Evolutionary conservation across 2,113 vertebrate species (phyloP).

Genomic region (Podarcis raffonei): DNA sequence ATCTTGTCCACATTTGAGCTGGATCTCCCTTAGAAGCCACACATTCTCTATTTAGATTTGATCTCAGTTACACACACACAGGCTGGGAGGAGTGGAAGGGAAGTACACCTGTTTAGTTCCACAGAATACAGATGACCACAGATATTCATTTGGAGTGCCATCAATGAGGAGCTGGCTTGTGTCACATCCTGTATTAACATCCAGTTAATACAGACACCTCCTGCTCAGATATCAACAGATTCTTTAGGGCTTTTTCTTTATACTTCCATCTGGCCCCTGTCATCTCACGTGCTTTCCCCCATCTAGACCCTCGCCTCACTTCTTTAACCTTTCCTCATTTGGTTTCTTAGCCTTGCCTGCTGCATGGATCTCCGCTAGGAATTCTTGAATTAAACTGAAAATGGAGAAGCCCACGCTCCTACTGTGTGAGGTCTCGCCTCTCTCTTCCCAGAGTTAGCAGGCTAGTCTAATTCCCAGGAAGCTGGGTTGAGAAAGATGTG

Average conservation of each 20-base stretch:
- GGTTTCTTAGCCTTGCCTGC: not conserved
- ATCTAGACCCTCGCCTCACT: too few species aligned
- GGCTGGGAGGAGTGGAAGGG: not conserved
- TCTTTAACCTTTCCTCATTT: not conserved
- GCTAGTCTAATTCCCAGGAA: slow-evolving; percentile 9
- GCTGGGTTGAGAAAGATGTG: not conserved
- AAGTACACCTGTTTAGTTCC: not conserved
- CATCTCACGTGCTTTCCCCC: not conserved
- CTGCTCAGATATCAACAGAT: not conserved
- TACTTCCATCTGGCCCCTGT: not conserved
- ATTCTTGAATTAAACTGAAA: not conserved
- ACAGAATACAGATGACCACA: not conserved
- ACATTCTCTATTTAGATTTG: not conserved
- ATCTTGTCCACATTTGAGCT: not conserved
- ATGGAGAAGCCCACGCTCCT: not conserved
- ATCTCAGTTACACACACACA: too few species aligned
- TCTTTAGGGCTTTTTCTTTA: not conserved
- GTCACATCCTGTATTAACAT: too few species aligned
- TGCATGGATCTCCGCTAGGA: not conserved
- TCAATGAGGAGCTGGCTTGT: not conserved
- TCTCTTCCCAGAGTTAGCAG: not conserved
- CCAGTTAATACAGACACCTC: not conserved
- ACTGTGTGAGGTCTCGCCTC: slow-evolving; percentile 4
- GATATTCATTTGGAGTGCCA: not conserved
- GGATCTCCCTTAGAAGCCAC: too few species aligned